Conservation (phyloP, 2,113 vertebrate genomes). For the Cololabis saira region DNA sequence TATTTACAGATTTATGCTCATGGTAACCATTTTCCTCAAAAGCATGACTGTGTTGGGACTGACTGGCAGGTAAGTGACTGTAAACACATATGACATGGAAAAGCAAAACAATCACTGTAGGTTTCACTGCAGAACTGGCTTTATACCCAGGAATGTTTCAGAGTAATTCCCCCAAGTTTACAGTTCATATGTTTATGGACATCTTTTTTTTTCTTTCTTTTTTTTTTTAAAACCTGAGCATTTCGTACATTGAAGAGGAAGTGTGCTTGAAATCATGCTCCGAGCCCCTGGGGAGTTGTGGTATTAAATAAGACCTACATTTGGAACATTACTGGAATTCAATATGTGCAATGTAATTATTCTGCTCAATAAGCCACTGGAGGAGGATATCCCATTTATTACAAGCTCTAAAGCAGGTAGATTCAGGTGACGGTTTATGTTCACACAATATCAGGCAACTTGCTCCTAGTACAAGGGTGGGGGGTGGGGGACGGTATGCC, state of each 20-base stretch:
- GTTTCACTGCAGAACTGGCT: conserved; percentile 25
- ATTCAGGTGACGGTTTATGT: conserved; percentile 69
- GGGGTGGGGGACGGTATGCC: too few relatives aligned
- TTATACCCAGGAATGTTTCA: conserved; percentile 40
- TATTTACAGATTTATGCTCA: conserved; percentile 48
- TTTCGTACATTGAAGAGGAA: conserved; percentile 63
- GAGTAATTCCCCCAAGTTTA: conserved; percentile 61
- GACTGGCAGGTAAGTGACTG: conserved; percentile 27
- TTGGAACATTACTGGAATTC: conserved; percentile 81
- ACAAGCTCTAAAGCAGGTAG: conserved; percentile 63
- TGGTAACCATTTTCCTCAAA: conserved; percentile 57
- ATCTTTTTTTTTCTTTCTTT: conserved; percentile 52
- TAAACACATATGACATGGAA: conserved; percentile 40
- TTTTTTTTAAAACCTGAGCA: conserved; percentile 61
- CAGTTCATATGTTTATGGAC: conserved; percentile 26
- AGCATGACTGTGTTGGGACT: conserved; percentile 54
- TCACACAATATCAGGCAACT: conserved; percentile 61
- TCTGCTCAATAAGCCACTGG: conserved; percentile 82
- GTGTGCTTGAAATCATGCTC: conserved; percentile 73
- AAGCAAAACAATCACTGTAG: conserved; percentile 40
- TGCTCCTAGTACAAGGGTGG: conserved; percentile 27
- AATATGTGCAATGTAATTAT: conserved; percentile 83
- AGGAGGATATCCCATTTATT: conserved; percentile 80
- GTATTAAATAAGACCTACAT: conserved; percentile 82
- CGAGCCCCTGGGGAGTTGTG: conserved; percentile 71